phyloP scores from a whole-genome alignment of 1,140 invertebrate genomes.

The Psilanteris sp. region DNA sequence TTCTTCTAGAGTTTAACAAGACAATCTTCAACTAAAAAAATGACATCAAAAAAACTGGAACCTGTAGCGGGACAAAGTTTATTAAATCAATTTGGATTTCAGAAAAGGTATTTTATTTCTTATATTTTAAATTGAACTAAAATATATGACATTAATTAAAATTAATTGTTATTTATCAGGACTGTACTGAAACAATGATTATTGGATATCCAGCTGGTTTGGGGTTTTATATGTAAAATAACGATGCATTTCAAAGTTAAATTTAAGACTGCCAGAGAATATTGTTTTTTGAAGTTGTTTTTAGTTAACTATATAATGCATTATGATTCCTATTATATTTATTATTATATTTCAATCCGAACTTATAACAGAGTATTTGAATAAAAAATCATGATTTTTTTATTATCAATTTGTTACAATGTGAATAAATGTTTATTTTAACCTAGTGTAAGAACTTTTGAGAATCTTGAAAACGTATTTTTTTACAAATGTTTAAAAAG shows the following conservation, averaged over 20 bases:
- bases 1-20: constrained; percentile 40
- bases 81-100: constrained; percentile 71
- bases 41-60: constrained; percentile 51
- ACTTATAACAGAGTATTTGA: too few species aligned
- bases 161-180: constrained; percentile 10
- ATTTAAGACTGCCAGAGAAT: neutral
- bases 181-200: constrained; percentile 27
- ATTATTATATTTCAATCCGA: too few species aligned
- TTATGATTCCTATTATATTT: too few species aligned
- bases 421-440: too few species aligned
- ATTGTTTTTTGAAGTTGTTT: neutral
- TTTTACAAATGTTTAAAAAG: too few species aligned
- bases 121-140: neutral
- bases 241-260: neutral
- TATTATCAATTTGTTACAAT: too few species aligned
- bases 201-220: constrained; percentile 25
- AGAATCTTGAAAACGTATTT: too few species aligned
- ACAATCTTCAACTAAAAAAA: constrained; percentile 26
- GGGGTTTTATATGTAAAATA: constrained; percentile 1
- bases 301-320: too few species aligned
- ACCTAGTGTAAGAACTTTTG: too few species aligned
- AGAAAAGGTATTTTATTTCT: constrained; percentile 65
- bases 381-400: too few species aligned
- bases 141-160: neutral
- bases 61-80: constrained; percentile 66